A percentile compares a stretch with the other conserved stretches of the same genome.
phyloP scores from a whole-genome alignment of 2,797 vertebrate genomes.

The Leucoraja ocellata region DNA sequence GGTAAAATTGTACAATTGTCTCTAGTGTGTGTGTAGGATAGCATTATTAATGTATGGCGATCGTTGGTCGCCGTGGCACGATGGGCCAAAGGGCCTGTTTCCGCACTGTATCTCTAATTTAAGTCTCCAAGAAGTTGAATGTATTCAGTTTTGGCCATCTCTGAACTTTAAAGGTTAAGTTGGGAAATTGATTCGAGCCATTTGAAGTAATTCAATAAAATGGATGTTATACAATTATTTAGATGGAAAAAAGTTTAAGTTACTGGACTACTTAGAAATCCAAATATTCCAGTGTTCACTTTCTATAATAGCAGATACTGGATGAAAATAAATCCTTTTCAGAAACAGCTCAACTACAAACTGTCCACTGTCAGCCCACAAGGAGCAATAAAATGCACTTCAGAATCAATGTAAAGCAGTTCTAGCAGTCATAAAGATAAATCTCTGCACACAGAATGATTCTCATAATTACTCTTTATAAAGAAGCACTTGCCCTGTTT shows the following conservation, averaged over 20 bases:
- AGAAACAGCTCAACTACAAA: not conserved
- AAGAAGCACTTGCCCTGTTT: not conserved
- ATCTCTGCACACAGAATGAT: slow-evolving; percentile 1
- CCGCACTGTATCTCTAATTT: too few relatives aligned
- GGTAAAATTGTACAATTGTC: too few relatives aligned
- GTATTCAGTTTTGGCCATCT: not conserved
- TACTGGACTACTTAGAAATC: not conserved
- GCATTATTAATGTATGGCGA: too few relatives aligned
- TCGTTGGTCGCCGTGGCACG: too few relatives aligned
- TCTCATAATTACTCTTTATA: not conserved
- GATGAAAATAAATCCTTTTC: not conserved
- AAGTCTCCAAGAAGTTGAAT: not conserved
- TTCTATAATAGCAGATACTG: not conserved
- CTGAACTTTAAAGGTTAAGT: not conserved
- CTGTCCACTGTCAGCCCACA: not conserved
- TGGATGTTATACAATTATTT: not conserved
- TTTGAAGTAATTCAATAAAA: not conserved
- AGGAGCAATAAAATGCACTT: slow-evolving; percentile 15
- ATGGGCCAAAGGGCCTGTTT: too few relatives aligned
- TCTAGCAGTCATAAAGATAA: slow-evolving; percentile 10
- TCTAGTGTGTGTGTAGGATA: too few relatives aligned
- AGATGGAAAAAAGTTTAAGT: not conserved
- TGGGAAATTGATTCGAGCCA: not conserved
- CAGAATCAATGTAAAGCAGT: not conserved
- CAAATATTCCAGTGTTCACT: too few relatives aligned